Evolutionary conservation across 2,888 invertebrate genomes (phyloP).

Genomic region (Acrobasis consociella): DNA sequence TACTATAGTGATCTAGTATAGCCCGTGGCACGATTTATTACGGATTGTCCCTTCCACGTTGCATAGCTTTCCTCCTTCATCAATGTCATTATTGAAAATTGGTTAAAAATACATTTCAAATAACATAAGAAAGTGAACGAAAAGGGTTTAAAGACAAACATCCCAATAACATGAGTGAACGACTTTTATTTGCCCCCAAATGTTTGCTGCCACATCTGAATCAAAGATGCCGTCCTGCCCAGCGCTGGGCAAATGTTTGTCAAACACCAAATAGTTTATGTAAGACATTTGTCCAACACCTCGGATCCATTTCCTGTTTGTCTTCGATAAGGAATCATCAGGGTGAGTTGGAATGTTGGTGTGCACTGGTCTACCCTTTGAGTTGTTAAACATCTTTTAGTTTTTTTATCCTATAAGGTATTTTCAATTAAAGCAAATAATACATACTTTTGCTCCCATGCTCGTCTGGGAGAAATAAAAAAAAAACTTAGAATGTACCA

Average conservation of each 20-base stretch:
- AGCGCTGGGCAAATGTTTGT: conserved; percentile 44
- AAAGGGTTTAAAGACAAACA: background rate
- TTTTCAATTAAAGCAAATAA: too few species aligned
- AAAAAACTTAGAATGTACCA: too few species aligned
- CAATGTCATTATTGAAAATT: too few species aligned
- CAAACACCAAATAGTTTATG: conserved; percentile 46
- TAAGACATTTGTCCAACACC: conserved; percentile 49
- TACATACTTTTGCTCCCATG: too few species aligned
- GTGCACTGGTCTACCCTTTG: conserved; percentile 21
- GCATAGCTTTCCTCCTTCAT: too few species aligned
- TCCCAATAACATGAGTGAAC: conserved; percentile 23
- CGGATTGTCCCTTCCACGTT: too few species aligned
- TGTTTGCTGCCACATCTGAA: conserved; percentile 38
- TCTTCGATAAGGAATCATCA: conserved; percentile 56
- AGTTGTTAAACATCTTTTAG: background rate
- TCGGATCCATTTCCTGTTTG: conserved; percentile 60
- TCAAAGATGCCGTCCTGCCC: conserved; percentile 46
- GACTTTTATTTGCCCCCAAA: conserved; percentile 26
- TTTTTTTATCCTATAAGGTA: background rate
- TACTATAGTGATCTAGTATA: too few species aligned
- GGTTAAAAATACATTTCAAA: too few species aligned
- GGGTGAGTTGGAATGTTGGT: conserved; percentile 52
- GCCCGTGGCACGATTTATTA: too few species aligned
- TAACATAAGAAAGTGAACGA: too few species aligned
- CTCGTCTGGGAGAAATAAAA: too few species aligned